Conservation (phyloP, 2,797 vertebrate species). For the Trachurus trachurus region DNA sequence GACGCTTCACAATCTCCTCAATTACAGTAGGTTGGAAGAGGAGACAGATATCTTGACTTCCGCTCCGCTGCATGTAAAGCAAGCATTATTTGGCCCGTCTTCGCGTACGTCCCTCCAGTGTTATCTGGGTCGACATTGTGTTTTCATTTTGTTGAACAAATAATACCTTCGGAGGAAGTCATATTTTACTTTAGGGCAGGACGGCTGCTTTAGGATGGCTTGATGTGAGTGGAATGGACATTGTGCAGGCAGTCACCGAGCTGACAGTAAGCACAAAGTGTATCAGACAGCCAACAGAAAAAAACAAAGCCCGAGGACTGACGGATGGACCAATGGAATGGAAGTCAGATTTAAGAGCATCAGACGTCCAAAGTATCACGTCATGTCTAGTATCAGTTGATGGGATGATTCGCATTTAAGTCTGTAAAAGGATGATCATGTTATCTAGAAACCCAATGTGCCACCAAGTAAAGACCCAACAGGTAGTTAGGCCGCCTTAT, state of each 20-base stretch:
- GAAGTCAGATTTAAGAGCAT: conserved; percentile 46
- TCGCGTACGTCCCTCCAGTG: conserved; percentile 48
- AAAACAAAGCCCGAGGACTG: conserved; percentile 61
- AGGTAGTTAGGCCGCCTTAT: background rate
- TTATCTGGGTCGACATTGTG: conserved; percentile 72
- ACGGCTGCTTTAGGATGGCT: conserved; percentile 45
- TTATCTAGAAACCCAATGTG: conserved; percentile 13
- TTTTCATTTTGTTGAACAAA: conserved; percentile 71
- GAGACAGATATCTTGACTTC: conserved; percentile 73
- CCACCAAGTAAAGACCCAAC: background rate
- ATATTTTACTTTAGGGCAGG: conserved; percentile 55
- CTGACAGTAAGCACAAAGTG: conserved; percentile 65
- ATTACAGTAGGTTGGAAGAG: conserved; percentile 74
- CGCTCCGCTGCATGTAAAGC: conserved; percentile 70
- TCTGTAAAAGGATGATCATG: background rate
- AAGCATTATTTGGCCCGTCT: conserved; percentile 65
- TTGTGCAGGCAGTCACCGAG: conserved; percentile 41
- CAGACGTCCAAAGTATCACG: conserved; percentile 35
- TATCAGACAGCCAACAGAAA: conserved; percentile 58
- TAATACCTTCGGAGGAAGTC: conserved; percentile 65
- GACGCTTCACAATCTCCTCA: conserved; percentile 76
- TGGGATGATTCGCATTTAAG: conserved; percentile 26
- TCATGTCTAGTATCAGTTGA: conserved; percentile 47
- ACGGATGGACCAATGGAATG: conserved; percentile 28
- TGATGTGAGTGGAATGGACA: conserved; percentile 73